Evolutionary conservation across 2,113 vertebrate species (phyloP), one percentile per base, ranked within the genome.

Genomic region (Brienomyrus longianalis): DNA sequence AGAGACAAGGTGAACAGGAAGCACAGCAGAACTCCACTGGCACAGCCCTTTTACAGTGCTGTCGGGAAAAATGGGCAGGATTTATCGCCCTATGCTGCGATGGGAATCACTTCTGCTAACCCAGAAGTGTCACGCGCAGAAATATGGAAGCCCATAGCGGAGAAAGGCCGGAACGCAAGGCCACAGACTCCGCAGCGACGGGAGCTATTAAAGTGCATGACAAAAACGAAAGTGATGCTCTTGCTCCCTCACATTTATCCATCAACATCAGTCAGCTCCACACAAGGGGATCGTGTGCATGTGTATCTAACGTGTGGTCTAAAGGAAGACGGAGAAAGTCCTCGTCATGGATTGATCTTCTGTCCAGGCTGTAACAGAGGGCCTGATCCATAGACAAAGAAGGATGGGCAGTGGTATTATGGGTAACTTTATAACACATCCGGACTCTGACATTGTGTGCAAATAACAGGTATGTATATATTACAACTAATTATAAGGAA

Each of bases 91-190:
- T 54, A 89, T 66, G 62, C 83, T 9, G 52, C 87, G 35, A 90
- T 91, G 91, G 91, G 93, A 89, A 94, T 94, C 94, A 93, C 93
- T 94, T 92, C 91, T 77, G 50, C 90, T 94, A 93, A 95, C 94
- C 95, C 94, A 95, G 92, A 95, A 94, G 92, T 94, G 95, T 95
- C 94, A 94, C 83, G 17, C 89, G 48, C 51, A 88, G 92, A 90
- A 89, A 93, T 92, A 92, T 86, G 90, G 90, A 93, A 83, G 91
- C 85, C 86, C 89, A 91, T 74, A 88, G 92, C 39, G 7, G 27
- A 89, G 85, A 91, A 89, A 85, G 91, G 80, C 88, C 27, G 11
- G 90, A 90, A 92, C 88, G 86, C 92, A 85, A 91, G 90, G 89
- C 91, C 90, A 77, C 47, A 89, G 92, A 87, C 89, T 54, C 88